phyloP scores from a whole-genome alignment of 2,113 vertebrate species.

The Anas platyrhynchos region DNA sequence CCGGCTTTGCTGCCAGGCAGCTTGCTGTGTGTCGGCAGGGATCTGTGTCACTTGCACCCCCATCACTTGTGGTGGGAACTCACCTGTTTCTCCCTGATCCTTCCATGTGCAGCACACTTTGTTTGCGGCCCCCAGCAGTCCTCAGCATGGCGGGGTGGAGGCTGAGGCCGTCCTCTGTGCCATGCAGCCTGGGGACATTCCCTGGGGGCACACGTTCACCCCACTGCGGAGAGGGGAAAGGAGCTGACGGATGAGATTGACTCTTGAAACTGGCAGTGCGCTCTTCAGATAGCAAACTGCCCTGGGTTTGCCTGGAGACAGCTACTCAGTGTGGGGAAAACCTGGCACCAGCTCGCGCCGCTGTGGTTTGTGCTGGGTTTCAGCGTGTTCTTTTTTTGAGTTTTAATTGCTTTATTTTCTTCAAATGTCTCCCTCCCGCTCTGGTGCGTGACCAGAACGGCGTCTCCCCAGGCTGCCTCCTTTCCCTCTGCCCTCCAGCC shows the following conservation, averaged over 20 bases:
- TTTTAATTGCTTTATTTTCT: background rate
- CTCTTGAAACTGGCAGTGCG: background rate
- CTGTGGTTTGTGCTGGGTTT: rapidly evolving
- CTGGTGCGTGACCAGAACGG: background rate
- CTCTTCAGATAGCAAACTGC: background rate
- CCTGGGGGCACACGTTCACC: background rate
- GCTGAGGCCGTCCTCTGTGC: rapidly evolving
- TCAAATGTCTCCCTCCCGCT: background rate
- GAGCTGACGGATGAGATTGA: background rate
- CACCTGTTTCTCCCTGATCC: rapidly evolving
- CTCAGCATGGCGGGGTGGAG: rapidly evolving
- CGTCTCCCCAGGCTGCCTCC: background rate
- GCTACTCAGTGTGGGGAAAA: background rate
- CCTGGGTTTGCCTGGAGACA: rapidly evolving
- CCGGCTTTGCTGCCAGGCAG: background rate
- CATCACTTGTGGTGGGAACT: background rate
- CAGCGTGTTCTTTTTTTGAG: background rate
- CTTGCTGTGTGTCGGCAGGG: background rate
- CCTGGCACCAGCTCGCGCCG: background rate
- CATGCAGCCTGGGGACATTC: rapidly evolving
- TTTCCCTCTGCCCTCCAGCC: background rate
- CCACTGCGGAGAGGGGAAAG: background rate
- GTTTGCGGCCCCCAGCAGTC: background rate
- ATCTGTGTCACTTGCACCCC: background rate
- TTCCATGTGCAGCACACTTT: rapidly evolving